Evolutionary conservation across 1,140 invertebrate species (phyloP).

Genomic region (Hyposmocoma kahamanoa): DNA sequence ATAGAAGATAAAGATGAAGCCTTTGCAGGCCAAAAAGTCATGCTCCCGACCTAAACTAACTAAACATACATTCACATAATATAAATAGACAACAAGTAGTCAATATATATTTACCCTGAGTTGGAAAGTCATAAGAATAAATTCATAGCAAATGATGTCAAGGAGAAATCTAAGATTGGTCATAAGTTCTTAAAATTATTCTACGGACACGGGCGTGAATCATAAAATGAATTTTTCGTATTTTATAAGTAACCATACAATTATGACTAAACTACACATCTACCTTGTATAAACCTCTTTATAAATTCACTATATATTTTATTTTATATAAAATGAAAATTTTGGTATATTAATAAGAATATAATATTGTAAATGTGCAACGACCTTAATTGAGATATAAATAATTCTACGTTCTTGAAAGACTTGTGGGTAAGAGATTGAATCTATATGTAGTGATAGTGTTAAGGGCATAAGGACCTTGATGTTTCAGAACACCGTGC

Average conservation of each 20-base stretch:
- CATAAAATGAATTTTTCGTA: conserved; percentile 35
- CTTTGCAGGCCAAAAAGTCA: conserved; percentile 62
- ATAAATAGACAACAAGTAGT: conserved; percentile 53
- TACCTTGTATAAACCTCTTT: conserved; percentile 72
- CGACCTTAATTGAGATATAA: neutral
- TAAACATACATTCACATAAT: conserved; percentile 32
- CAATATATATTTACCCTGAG: conserved; percentile 60
- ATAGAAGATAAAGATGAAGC: conserved; percentile 17
- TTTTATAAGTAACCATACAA: conserved; percentile 46
- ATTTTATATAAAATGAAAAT: conserved; percentile 17
- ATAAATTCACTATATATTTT: conserved; percentile 57
- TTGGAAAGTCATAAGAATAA: conserved; percentile 65
- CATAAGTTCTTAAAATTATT: conserved; percentile 53
- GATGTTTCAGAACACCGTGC: conserved; percentile 2
- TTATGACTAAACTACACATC: conserved; percentile 61
- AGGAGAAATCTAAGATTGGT: conserved; percentile 58
- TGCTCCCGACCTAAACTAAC: conserved; percentile 43
- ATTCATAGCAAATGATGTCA: conserved; percentile 39
- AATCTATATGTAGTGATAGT: conserved; percentile 6
- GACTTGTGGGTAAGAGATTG: conserved; percentile 12
- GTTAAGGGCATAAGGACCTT: neutral
- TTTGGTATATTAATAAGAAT: conserved; percentile 8
- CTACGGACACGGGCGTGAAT: conserved; percentile 37
- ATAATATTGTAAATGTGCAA: conserved; percentile 9
- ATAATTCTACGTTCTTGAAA: conserved; percentile 11